Evolutionary conservation across 2,797 vertebrate genomes (phyloP).

Genomic region (Falco novaeseelandiae): DNA sequence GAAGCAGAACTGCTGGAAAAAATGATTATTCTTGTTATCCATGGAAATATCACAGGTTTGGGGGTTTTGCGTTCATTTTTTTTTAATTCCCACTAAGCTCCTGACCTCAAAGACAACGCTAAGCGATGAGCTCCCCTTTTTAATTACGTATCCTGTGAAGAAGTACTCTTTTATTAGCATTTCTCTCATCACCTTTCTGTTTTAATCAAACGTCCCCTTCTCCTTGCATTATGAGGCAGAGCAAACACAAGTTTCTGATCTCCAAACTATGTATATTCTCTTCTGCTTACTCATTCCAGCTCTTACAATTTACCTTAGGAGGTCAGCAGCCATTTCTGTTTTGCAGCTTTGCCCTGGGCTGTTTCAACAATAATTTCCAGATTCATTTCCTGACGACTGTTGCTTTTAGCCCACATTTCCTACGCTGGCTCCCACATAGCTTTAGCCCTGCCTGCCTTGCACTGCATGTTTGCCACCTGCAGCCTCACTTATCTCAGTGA

Average conservation of each 20-base stretch:
- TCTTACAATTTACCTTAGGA: constrained; percentile 3
- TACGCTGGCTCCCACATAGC: not conserved
- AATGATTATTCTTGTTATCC: not conserved
- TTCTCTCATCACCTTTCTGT: constrained; percentile 43
- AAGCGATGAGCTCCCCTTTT: constrained; percentile 5
- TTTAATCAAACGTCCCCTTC: constrained; percentile 18
- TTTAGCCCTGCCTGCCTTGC: not conserved
- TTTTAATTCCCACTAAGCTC: constrained; percentile 7
- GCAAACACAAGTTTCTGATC: not conserved
- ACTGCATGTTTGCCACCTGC: not conserved
- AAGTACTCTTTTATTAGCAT: constrained; percentile 6
- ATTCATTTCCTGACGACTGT: constrained; percentile 36
- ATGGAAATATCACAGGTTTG: not conserved
- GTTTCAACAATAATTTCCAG: constrained; percentile 54
- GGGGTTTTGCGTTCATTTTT: not conserved
- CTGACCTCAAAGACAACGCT: constrained; percentile 9
- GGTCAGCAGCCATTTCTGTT: constrained; percentile 41
- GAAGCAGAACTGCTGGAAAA: not conserved
- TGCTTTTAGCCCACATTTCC: constrained; percentile 21
- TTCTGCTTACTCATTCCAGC: constrained; percentile 3
- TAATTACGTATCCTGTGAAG: not conserved
- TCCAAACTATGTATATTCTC: not conserved
- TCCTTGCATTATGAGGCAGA: not conserved
- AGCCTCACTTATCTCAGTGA: not conserved
- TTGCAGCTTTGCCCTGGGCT: constrained; percentile 41